A percentile compares a stretch with the other conserved stretches of the same genome.
phyloP scores from a whole-genome alignment of 2,888 invertebrate species.

The Rutpela maculata region DNA sequence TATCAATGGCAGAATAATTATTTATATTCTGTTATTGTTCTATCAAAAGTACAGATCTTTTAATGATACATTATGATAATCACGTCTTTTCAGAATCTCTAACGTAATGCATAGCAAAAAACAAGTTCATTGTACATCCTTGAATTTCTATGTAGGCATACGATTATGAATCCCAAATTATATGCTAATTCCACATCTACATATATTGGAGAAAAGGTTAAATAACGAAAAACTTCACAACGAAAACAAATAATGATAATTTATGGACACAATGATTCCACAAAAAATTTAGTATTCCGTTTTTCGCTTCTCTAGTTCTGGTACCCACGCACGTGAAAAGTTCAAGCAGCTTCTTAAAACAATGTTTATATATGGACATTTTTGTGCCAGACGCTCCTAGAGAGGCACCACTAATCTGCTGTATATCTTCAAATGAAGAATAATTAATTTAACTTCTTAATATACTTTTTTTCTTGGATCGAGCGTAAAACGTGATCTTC shows the following conservation, averaged over 20 bases:
- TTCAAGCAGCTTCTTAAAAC: background rate
- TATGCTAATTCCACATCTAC: conserved; percentile 30
- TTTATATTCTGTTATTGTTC: conserved; percentile 22
- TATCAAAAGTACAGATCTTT: conserved; percentile 30
- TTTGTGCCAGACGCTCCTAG: background rate
- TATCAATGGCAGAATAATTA: background rate
- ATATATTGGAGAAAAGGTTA: background rate
- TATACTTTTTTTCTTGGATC: too few species aligned
- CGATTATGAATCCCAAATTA: conserved; percentile 45
- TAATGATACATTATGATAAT: conserved; percentile 46
- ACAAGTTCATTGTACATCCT: conserved; percentile 59
- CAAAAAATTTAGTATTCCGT: background rate
- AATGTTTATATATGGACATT: background rate
- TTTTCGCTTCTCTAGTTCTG: background rate
- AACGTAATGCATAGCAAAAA: conserved; percentile 51
- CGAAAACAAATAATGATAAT: background rate
- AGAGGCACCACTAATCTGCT: background rate
- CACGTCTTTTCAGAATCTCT: conserved; percentile 46
- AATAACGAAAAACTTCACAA: conserved; percentile 14
- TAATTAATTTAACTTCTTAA: too few species aligned
- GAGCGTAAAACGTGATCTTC: too few species aligned
- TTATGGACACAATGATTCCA: background rate
- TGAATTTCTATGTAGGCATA: conserved; percentile 51
- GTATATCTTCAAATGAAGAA: too few species aligned
- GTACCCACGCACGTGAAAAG: background rate